These are phyloP conservation scores for Neoascia interrupta DNA, from an alignment of 2,888 invertebrate species.

Conservation along the genomic window DNA sequence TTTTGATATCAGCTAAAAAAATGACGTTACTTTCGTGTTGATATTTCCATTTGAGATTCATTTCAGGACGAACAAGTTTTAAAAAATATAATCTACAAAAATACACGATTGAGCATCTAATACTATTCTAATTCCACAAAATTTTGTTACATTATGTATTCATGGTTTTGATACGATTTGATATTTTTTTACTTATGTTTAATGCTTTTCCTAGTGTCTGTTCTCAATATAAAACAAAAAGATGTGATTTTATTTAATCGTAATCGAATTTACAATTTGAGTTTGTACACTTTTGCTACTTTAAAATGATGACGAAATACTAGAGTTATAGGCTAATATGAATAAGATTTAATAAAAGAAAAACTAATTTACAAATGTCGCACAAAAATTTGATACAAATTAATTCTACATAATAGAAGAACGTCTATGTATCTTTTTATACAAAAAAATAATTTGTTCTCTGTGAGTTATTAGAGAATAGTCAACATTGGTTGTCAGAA, in stretches of 20 bases:
- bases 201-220: constrained; percentile 14
- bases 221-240: constrained; percentile 37
- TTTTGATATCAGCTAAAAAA: constrained; percentile 80
- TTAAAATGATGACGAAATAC: constrained; percentile 64
- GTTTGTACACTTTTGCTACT: constrained; percentile 57
- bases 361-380: neutral
- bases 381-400: too few species aligned
- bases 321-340: neutral
- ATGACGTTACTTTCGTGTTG: constrained; percentile 74
- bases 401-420: too few species aligned
- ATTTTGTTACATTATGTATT: neutral
- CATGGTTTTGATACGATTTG: neutral
- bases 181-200: constrained; percentile 15
- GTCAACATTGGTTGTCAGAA: too few species aligned
- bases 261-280: constrained; percentile 32
- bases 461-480: too few species aligned
- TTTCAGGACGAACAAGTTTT: constrained; percentile 24
- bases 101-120: too few species aligned
- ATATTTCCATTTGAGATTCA: constrained; percentile 49
- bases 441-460: too few species aligned
- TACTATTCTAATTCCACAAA: too few species aligned
- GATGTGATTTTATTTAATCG: constrained; percentile 12
- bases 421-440: too few species aligned
- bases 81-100: too few species aligned
- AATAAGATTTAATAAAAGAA: too few species aligned